Base-by-base conservation (phyloP, 2,888 invertebrate species). In the Capitulum mitella region DNA sequence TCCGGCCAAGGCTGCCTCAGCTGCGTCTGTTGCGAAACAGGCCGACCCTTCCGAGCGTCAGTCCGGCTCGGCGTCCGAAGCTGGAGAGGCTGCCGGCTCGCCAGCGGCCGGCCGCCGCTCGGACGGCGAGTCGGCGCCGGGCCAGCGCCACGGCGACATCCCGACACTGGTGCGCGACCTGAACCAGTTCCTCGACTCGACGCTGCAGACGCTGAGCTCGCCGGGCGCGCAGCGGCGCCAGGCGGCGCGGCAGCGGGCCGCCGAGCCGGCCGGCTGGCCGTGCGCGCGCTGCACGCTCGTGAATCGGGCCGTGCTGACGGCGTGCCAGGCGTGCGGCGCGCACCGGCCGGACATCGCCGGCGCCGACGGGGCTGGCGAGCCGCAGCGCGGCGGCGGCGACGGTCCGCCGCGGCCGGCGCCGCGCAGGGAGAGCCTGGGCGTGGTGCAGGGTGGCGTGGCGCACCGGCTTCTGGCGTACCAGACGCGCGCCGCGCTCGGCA, bases 211-310 rank as follows among this genome's bases (percentile, higher is more conserved):
- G 16, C 29, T 76, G 77, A 80, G 61, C 37, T 76, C 77, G 37
- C 79, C 79, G n/a, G 70, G 37, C 48, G 51, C 74, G 14, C 64
- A 46, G 77, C 75, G 77, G 34, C 34, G 64, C 22, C 85, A 84
- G 84, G 84, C 10, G 83, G 83, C 3, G 85, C 84, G 84, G 43
- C 84, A 84, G 3, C 84, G 83, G 77, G 77, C 78, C 34, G 58
- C 82, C 79, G 29, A 82, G 80, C 64, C 81, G 80, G 79, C 82
- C 83, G 77, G 77, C 78, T 43, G 58, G 82, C 78, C 37, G 82
- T 81, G 75, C 81, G 80, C 78, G 82, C 83, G 77, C 88, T 90
- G 78, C 90, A 89, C 84, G 86, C 89, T 83, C 85, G 92, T 81
- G 87, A 74, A 78, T 40, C 19, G 40, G 12, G 32, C 61, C 8